These are phyloP conservation scores for Germaria angustata DNA, from an alignment of 2,888 invertebrate species.

Conservation along the genomic window DNA sequence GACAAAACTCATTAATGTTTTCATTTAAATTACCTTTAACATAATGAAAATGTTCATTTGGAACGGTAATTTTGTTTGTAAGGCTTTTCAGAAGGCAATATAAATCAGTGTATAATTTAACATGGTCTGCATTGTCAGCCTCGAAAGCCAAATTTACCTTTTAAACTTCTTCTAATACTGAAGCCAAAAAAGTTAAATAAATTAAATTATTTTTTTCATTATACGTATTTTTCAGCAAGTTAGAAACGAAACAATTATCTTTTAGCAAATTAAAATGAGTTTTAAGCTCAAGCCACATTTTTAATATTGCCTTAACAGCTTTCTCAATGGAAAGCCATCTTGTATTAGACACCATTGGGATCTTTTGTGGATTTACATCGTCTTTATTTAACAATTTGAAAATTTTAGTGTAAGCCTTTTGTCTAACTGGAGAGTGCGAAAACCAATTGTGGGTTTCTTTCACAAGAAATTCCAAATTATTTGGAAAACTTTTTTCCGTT, in stretches of 20 bases:
- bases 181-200: constrained; percentile 17
- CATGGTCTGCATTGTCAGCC: not conserved
- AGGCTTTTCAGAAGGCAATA: not conserved
- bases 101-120: not conserved
- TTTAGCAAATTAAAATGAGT: constrained; percentile 13
- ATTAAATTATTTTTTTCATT: constrained; percentile 24
- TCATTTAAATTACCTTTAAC: constrained; percentile 25
- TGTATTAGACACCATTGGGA: not conserved
- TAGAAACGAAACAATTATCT: not conserved
- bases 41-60: constrained; percentile 30
- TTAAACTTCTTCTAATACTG: constrained; percentile 5
- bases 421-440: constrained; percentile 15
- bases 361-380: not conserved
- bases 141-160: not conserved
- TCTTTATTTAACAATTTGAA: not conserved
- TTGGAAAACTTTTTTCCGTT: constrained; percentile 17
- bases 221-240: constrained; percentile 4
- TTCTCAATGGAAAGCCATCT: too few species aligned
- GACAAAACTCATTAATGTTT: constrained; percentile 14
- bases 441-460: constrained; percentile 51
- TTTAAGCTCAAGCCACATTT: constrained; percentile 19
- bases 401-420: constrained; percentile 12
- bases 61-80: not conserved
- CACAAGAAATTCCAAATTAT: constrained; percentile 39
- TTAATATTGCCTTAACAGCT: constrained; percentile 4